Percentiles rank a stretch among this genome's conserved stretches.
Conservation (phyloP, 2,797 vertebrate species). For the Agapornis canus region DNA sequence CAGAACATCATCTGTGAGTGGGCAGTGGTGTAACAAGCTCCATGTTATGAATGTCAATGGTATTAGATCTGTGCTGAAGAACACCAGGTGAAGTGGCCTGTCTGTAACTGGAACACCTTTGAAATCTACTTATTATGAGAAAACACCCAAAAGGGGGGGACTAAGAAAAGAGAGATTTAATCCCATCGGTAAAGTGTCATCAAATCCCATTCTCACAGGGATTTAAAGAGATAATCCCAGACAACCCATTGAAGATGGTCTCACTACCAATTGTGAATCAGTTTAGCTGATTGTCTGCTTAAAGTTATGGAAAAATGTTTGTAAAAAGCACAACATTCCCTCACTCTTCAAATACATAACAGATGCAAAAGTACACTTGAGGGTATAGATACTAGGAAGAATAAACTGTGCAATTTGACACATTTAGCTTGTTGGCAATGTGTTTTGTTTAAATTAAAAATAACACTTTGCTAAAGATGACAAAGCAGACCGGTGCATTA, state of each 20-base stretch:
- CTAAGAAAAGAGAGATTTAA: not conserved
- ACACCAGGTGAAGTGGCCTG: not conserved
- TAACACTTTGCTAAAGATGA: constrained; percentile 11
- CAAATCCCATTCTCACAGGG: not conserved
- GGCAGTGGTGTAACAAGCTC: not conserved
- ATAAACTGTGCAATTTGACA: constrained; percentile 25
- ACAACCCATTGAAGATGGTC: not conserved
- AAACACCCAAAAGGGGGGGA: not conserved
- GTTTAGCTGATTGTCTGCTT: not conserved
- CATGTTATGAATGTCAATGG: not conserved
- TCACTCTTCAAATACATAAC: not conserved
- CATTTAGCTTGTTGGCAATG: constrained; percentile 13
- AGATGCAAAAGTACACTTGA: constrained; percentile 12
- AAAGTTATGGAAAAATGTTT: constrained; percentile 26
- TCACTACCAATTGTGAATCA: not conserved
- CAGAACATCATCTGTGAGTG: not conserved
- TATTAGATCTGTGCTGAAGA: not conserved
- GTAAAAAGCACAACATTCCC: not conserved
- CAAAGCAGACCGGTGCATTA: not conserved
- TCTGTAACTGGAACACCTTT: not conserved
- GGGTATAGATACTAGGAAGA: not conserved
- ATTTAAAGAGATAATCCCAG: constrained; percentile 11
- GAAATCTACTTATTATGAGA: not conserved
- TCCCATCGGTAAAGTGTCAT: not conserved
- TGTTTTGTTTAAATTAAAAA: constrained; percentile 43